These are phyloP conservation scores for Magallana gigas DNA, from an alignment of 1,140 invertebrate species.

Conservation along the genomic window DNA sequence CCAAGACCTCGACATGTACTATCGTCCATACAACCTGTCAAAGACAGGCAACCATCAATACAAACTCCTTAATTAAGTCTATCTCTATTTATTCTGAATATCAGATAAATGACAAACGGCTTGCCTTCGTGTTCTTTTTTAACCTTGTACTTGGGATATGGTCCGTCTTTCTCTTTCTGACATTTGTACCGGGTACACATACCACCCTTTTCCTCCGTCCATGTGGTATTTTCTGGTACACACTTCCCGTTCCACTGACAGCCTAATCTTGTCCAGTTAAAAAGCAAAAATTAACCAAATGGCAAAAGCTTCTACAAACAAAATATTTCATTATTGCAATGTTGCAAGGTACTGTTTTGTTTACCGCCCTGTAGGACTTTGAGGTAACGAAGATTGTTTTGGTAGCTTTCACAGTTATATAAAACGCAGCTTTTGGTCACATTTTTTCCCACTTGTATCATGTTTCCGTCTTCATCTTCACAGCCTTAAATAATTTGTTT, in stretches of 20 bases:
- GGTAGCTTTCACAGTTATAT: not conserved
- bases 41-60: not conserved
- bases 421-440: constrained; percentile 3
- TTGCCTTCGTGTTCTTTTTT: constrained; percentile 10
- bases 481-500: not conserved
- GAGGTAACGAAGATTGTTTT: not conserved
- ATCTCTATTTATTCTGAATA: too few relatives aligned
- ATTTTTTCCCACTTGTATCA: constrained; percentile 14
- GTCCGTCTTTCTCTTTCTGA: not conserved
- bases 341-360: not conserved
- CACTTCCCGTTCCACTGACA: not conserved
- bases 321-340: not conserved
- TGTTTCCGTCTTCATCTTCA: constrained; percentile 28
- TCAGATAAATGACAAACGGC: not conserved
- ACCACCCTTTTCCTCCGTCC: not conserved
- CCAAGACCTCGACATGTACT: not conserved
- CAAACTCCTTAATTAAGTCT: too few relatives aligned
- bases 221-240: not conserved
- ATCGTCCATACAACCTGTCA: not conserved
- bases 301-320: not conserved
- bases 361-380: constrained; percentile 14
- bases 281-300: not conserved
- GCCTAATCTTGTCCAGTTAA: not conserved
- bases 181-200: not conserved
- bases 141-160: not conserved